phyloP scores from a whole-genome alignment of 2,797 vertebrate genomes.

The Acrocephalus scirpaceus region DNA sequence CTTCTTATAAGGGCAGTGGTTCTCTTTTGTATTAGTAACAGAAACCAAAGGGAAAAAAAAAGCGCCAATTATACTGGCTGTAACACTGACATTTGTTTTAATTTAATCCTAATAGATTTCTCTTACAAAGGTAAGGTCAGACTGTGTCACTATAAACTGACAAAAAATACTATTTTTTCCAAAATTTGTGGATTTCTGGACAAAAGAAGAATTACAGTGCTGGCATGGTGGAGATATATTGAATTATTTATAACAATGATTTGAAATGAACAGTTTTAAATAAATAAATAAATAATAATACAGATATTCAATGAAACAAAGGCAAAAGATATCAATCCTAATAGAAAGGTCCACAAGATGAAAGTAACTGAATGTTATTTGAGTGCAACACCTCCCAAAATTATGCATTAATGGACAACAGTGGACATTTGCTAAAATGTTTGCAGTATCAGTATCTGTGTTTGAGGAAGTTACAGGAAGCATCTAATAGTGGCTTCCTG shows the following conservation, averaged over 20 bases:
- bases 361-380: neutral
- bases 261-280: neutral
- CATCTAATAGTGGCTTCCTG: neutral
- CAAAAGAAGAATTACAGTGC: neutral
- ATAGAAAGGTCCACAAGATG: neutral
- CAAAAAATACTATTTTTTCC: neutral
- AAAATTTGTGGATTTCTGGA: neutral
- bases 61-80: neutral
- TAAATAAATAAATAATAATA: too few relatives aligned
- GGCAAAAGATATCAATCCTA: neutral
- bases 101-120: neutral
- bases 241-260: neutral
- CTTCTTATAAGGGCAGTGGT: neutral
- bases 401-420: neutral
- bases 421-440: neutral
- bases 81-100: neutral
- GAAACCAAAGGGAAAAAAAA: neutral
- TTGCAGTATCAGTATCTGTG: neutral
- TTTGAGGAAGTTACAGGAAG: neutral
- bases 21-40: neutral
- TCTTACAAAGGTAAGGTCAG: neutral
- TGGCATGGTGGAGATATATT: neutral
- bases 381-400: neutral
- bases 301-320: neutral
- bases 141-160: neutral